Evolutionary conservation across 1,140 invertebrate species (phyloP).

Genomic region (Sitobion miscanthi): DNA sequence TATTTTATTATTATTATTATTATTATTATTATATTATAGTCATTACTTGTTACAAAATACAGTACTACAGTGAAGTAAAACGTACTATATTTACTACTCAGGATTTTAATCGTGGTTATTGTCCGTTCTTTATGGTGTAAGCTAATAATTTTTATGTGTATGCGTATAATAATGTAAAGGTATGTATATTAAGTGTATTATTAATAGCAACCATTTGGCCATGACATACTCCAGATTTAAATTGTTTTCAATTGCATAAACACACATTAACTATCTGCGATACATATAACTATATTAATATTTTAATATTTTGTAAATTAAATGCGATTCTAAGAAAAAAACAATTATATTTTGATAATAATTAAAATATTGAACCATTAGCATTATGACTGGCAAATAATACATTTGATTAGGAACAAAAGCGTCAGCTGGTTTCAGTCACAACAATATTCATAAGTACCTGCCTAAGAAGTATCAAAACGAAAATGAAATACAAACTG

Average conservation of each 20-base stretch:
- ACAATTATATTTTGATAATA: background rate
- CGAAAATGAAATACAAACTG: background rate
- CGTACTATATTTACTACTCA: background rate
- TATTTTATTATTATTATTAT: background rate
- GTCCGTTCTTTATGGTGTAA: constrained; percentile 21
- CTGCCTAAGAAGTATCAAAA: too few species aligned
- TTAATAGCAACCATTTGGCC: constrained; percentile 36
- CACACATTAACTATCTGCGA: constrained; percentile 8
- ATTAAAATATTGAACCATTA: background rate
- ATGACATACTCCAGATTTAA: constrained; percentile 55
- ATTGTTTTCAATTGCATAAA: constrained; percentile 57
- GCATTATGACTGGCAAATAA: background rate
- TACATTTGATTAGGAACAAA: background rate
- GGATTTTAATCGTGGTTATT: constrained; percentile 13
- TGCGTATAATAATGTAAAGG: constrained; percentile 2
- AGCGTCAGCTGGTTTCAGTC: background rate
- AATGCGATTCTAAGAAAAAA: background rate
- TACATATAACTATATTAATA: constrained; percentile 21
- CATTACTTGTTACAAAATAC: background rate
- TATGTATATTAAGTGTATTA: constrained; percentile 41
- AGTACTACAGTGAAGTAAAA: background rate
- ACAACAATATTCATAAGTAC: background rate
- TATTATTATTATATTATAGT: background rate
- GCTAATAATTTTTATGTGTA: constrained; percentile 27
- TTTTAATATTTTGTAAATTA: background rate